Percentiles rank a stretch among this genome's conserved stretches.
Evolutionary conservation across 1,140 invertebrate species (phyloP).

Genomic region (Nilaparvata lugens): DNA sequence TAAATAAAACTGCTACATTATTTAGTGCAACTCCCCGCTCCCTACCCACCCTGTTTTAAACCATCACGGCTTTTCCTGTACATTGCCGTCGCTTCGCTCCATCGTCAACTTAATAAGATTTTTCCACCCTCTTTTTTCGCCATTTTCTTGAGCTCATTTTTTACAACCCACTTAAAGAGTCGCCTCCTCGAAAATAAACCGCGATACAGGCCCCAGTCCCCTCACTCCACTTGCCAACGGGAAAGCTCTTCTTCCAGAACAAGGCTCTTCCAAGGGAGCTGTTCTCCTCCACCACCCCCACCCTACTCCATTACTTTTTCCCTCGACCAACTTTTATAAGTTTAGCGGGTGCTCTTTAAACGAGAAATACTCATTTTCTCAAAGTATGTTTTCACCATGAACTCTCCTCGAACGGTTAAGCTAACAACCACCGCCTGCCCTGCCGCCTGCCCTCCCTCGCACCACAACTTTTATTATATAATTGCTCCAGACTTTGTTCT

Average conservation of each 20-base stretch:
- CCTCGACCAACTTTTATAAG: background rate
- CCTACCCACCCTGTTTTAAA: background rate
- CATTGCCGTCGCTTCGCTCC: background rate
- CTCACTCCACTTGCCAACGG: too few relatives aligned
- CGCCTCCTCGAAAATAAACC: constrained; percentile 1
- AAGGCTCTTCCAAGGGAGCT: too few relatives aligned
- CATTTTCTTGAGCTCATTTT: constrained; percentile 3
- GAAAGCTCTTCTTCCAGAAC: too few relatives aligned
- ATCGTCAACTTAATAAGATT: constrained; percentile 3
- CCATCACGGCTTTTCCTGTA: too few relatives aligned
- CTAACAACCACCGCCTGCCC: background rate
- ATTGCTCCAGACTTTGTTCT: constrained; percentile 1
- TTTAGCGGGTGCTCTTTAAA: background rate
- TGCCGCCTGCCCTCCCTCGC: too few relatives aligned
- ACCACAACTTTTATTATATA: background rate
- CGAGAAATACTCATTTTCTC: constrained; percentile 1
- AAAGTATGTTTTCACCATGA: background rate
- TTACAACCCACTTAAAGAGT: constrained; percentile 3
- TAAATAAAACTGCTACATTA: constrained; percentile 3
- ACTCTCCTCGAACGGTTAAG: background rate
- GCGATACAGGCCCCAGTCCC: background rate
- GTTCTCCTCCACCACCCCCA: background rate
- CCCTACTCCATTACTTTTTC: background rate
- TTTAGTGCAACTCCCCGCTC: background rate
- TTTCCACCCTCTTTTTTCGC: constrained; percentile 2